Evolutionary conservation across 1,140 invertebrate species (phyloP), one percentile per base, ranked within the genome.

Genomic region (Polyergus mexicanus): DNA sequence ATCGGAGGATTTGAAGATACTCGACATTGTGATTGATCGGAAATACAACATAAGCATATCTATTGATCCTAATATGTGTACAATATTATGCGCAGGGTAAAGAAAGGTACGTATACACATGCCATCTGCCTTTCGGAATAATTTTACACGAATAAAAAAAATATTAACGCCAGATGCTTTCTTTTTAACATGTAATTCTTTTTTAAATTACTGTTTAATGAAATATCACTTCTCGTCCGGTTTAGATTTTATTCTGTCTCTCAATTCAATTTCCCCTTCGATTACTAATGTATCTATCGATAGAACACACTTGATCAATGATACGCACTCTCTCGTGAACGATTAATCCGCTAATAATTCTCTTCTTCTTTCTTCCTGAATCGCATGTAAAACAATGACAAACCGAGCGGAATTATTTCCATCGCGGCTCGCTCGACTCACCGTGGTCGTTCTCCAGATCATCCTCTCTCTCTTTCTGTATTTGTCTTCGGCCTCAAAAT

Each of bases 371-470:
- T 44, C 8, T 35, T 16, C 22, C n/a, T 35, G 41, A 62, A 35
- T 41, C 25, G 51, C 35, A 28, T 19, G 47, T 11, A 35, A 32
- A 81, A 68, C 62, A 78, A 85, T 66, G 81, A 77, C 25, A 65
- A 76, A 84, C 47, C 62, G 47, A 32, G 60, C 44, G 75, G 62
- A 72, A 83, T 83, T 83, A 72, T 72, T 81, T 71, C 68, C 25
- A 54, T 35, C 35, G 77, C 47, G 65, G 16, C 19, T 66, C 47
- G 22, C 51, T 80, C 77, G 65, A 71, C 66, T 81, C 77, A 81
- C 65, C 54, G 41, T 51, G 41, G 58, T 35, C 60, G 35, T 25
- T 72, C 35, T 60, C 8, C 54, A 65, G 74, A 66, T 85, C 65
- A 44, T 71, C 41, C 13, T 81, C 51, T 80, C 38, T 44, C 78